Percentiles rank a stretch among this genome's conserved stretches.
These are phyloP conservation scores for Pseudochirops corinnae DNA, from an alignment of 2,797 vertebrate genomes.

Conservation along the genomic window DNA sequence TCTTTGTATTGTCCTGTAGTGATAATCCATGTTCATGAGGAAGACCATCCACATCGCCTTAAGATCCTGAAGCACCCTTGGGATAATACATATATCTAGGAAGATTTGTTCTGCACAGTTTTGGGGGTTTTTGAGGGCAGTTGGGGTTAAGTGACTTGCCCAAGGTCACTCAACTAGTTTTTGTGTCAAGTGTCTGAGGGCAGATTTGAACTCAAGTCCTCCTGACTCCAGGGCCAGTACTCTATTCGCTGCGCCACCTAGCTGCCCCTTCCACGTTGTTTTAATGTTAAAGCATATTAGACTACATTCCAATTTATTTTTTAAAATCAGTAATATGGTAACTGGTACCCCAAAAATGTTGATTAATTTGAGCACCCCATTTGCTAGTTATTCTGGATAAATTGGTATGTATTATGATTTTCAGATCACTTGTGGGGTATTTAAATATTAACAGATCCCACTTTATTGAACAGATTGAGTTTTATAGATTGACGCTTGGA, in stretches of 20 bases:
- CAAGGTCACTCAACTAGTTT: too few species aligned
- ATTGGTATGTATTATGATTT: not conserved
- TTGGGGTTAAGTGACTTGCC: too few species aligned
- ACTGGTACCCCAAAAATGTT: not conserved
- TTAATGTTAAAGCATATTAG: slow-evolving; percentile 10
- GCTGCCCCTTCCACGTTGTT: not conserved
- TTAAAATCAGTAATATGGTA: slow-evolving; percentile 13
- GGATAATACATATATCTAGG: not conserved
- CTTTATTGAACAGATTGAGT: not conserved
- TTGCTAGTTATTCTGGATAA: not conserved
- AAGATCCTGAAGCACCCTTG: not conserved
- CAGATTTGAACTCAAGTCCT: too few species aligned
- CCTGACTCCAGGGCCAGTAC: too few species aligned
- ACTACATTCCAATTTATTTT: slow-evolving; percentile 9
- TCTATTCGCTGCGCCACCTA: too few species aligned
- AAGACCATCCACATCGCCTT: not conserved
- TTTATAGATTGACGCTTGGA: not conserved
- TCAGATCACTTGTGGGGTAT: not conserved
- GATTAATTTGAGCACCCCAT: slow-evolving; percentile 22
- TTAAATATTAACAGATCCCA: not conserved
- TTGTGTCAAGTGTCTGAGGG: too few species aligned
- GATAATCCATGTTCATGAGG: not conserved
- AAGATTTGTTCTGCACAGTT: not conserved
- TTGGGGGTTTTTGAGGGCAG: not conserved
- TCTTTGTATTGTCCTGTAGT: not conserved